Base-by-base conservation (phyloP, 2,797 vertebrate species). In the Syndactyla subalaris region DNA sequence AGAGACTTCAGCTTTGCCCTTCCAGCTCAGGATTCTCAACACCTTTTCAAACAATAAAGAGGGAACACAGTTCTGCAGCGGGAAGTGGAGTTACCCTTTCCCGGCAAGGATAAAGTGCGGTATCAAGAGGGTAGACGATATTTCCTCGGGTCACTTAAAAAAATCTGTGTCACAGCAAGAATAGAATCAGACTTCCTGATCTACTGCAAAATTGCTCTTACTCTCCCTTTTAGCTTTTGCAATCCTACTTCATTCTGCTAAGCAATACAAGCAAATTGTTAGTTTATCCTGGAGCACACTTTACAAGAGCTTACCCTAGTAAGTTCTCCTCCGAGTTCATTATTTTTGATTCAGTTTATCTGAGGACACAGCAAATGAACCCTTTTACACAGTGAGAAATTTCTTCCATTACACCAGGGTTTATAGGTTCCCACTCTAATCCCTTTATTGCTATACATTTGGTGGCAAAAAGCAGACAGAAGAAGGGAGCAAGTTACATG, bases 301-400 rank as follows among this genome's bases (percentile, higher is more conserved):
- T 89, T 54, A 41, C 6, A 14, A n/a, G 73, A 80, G 22, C 39
- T 82, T n/a, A 63, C 22, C 34, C 41, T 55, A 6, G 16, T n/a
- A 85, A 38, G 22, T 68, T 88, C 52, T 83, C 41, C 59, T 93
- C 51, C 3, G 34, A 83, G 55, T 72, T 87, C n/a, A 52, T 89
- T 91, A 55, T 80, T 85, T 93, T 59, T 76, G 45, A 86, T 74
- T 76, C 48, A 43, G 55, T 93, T 92, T 85, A 75, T 87, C 49
- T 86, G 68, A 74, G 86, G 57, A 83, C 63, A 34, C 16, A 59
- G 71, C 24, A 88, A 91, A 72, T 55, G 49, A 55, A 49, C 59
- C 26, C 17, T 92, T 92, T 85, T 71, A 83, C 38, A 59, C 49
- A 67, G 30, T 65, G 57, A 85, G 63, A 92, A 89, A 89, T 86